Conservation (phyloP, 2,113 vertebrate genomes). For the Cariama cristata region DNA sequence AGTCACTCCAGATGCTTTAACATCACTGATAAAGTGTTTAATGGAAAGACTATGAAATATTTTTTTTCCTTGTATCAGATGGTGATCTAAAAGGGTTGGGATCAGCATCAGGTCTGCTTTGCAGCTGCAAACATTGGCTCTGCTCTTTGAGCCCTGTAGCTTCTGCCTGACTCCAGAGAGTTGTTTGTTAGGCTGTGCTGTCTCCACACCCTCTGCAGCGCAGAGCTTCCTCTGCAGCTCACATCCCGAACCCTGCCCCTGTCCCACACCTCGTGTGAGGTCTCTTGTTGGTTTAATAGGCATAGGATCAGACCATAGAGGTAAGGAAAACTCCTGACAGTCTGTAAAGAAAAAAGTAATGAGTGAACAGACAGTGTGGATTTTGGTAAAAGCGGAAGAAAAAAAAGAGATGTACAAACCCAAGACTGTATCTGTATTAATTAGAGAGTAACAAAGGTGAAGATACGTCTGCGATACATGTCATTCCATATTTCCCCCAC, state of each 20-base stretch:
- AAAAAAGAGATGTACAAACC: neutral
- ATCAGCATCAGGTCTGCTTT: conserved; percentile 37
- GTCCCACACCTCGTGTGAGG: neutral
- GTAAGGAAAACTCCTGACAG: neutral
- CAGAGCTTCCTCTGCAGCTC: neutral
- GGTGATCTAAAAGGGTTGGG: conserved; percentile 27
- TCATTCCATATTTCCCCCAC: neutral
- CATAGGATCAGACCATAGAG: neutral
- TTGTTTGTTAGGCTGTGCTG: neutral
- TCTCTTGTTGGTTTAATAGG: neutral
- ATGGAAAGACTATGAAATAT: conserved; percentile 26
- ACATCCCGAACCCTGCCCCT: neutral
- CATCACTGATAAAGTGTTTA: conserved; percentile 22
- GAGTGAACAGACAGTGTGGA: neutral
- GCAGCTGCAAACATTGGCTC: conserved; percentile 16
- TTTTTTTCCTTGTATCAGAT: neutral
- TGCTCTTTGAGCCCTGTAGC: conserved; percentile 3
- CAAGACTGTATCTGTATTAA: neutral
- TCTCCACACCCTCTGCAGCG: neutral
- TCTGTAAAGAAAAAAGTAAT: neutral
- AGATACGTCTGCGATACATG: neutral
- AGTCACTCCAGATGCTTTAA: conserved; percentile 5
- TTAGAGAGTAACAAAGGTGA: neutral
- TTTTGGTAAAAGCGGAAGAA: neutral
- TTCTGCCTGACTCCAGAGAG: neutral